Evolutionary conservation across 2,888 invertebrate genomes (phyloP).

Genomic region (Cryptops parisi): DNA sequence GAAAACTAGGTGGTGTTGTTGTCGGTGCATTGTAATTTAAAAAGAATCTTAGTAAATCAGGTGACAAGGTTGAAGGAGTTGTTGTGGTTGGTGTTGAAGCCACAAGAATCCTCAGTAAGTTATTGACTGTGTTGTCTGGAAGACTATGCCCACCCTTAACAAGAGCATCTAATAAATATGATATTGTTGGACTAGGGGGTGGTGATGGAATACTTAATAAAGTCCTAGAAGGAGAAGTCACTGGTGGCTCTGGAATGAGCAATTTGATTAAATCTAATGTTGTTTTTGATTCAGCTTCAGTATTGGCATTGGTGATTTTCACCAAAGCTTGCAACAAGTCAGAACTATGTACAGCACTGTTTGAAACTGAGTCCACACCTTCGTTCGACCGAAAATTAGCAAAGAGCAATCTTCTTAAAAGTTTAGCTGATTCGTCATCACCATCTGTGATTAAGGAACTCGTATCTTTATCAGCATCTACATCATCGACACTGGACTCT

Average conservation of each 20-base stretch:
- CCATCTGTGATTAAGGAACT: not conserved
- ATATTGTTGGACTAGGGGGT: not conserved
- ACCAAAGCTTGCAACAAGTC: not conserved
- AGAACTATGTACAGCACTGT: not conserved
- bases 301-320: not conserved
- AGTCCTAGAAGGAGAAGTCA: not conserved
- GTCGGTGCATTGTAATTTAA: not conserved
- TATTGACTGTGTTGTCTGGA: not conserved
- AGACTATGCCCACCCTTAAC: not conserved
- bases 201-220: not conserved
- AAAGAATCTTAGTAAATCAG: not conserved
- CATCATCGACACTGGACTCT: too few relatives aligned
- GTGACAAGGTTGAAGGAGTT: not conserved
- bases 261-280: not conserved
- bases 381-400: not conserved
- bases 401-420: not conserved
- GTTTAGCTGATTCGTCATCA: not conserved
- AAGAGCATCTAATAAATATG: not conserved
- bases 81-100: not conserved
- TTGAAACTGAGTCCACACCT: not conserved
- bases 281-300: not conserved
- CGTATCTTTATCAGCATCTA: not conserved
- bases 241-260: not conserved
- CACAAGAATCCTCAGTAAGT: not conserved
- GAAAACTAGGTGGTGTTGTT: conserved; percentile 3